Conservation (phyloP, 2,113 vertebrate species). For the Telmatochromis brachygnathus region DNA sequence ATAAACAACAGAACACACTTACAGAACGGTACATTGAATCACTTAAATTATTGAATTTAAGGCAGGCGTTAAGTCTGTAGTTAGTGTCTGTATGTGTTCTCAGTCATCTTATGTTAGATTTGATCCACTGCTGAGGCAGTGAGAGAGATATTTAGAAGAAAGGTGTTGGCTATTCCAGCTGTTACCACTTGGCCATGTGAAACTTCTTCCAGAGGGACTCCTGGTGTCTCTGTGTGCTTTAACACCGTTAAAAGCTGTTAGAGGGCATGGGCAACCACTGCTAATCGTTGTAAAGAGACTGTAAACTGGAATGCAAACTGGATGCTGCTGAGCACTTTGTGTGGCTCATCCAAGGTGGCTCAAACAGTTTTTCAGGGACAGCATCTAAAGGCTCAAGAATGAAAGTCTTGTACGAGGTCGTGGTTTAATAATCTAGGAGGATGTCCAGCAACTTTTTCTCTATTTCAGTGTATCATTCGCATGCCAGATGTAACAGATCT, state of each 20-base stretch:
- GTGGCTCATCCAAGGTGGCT: neutral
- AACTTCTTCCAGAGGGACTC: neutral
- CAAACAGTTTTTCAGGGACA: neutral
- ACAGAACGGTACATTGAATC: neutral
- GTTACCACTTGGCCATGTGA: constrained; percentile 15
- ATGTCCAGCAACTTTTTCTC: neutral
- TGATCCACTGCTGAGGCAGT: neutral
- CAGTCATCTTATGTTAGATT: neutral
- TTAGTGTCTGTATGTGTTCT: neutral
- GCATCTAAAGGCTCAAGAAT: neutral
- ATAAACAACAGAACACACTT: neutral
- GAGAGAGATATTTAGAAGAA: neutral
- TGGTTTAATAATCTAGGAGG: neutral
- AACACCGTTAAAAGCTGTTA: constrained; percentile 29
- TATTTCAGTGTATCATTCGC: neutral
- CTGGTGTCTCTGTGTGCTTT: constrained; percentile 17
- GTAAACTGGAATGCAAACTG: neutral
- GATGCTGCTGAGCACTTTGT: neutral
- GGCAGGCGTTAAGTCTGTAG: neutral
- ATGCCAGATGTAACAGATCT: neutral
- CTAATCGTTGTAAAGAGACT: constrained; percentile 9
- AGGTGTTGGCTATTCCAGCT: constrained; percentile 1
- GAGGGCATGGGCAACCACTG: neutral
- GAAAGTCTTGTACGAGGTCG: neutral
- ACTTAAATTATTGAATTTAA: neutral